These are phyloP conservation scores for Ciconia boyciana DNA, from an alignment of 2,113 vertebrate genomes.

Conservation along the genomic window DNA sequence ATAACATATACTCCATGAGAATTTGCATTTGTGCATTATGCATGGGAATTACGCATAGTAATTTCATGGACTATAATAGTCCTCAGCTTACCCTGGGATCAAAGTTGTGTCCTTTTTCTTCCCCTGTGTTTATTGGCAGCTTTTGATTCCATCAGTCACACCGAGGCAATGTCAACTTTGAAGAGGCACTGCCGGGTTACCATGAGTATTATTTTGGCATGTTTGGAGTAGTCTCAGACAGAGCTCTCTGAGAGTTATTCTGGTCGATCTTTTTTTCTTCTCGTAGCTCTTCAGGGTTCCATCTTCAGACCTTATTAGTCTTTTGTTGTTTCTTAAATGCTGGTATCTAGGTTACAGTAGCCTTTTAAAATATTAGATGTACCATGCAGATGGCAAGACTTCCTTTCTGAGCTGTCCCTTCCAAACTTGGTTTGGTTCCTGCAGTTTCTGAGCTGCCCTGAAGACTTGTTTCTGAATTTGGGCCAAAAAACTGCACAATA, in stretches of 20 bases:
- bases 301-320: constrained; percentile 28
- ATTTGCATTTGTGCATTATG: constrained; percentile 28
- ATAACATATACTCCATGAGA: neutral
- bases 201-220: constrained; percentile 12
- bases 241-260: neutral
- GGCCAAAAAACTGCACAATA: constrained; percentile 35
- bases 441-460: neutral
- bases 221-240: constrained; percentile 24
- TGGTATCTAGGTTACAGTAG: constrained; percentile 31
- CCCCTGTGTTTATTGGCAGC: constrained; percentile 42
- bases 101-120: constrained; percentile 21
- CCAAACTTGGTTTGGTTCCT: constrained; percentile 7
- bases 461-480: constrained; percentile 32
- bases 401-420: constrained; percentile 42
- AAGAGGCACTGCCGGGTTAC: constrained; percentile 50
- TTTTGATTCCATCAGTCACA: constrained; percentile 33
- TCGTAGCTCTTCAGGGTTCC: constrained; percentile 1
- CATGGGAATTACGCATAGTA: neutral
- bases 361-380: constrained; percentile 53
- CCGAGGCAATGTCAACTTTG: constrained; percentile 6
- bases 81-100: neutral
- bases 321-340: constrained; percentile 49
- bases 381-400: constrained; percentile 38
- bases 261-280: neutral
- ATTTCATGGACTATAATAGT: constrained; percentile 36